These are phyloP conservation scores for Patella ulyssiponensis DNA, from an alignment of 2,888 invertebrate genomes.

Conservation along the genomic window DNA sequence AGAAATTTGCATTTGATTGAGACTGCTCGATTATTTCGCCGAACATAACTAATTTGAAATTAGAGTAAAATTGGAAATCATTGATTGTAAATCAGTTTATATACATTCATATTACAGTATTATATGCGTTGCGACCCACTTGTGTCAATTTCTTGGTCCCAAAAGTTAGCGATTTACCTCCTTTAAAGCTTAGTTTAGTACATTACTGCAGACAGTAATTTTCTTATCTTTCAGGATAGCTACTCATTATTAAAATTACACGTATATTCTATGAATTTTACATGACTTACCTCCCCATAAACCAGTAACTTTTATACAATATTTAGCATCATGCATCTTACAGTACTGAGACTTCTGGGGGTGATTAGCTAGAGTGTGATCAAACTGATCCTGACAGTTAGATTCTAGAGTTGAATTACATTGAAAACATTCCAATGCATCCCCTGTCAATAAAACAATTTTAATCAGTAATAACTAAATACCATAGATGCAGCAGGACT, in stretches of 20 bases:
- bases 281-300: conserved; percentile 76
- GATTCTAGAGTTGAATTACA: conserved; percentile 84
- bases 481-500: too few relatives aligned
- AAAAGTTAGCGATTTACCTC: too few relatives aligned
- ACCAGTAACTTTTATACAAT: conserved; percentile 90
- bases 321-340: conserved; percentile 84
- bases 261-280: background rate
- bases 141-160: too few relatives aligned
- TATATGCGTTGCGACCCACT: too few relatives aligned
- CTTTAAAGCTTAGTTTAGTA: background rate
- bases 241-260: background rate
- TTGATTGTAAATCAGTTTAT: too few relatives aligned
- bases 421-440: conserved; percentile 84
- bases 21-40: too few relatives aligned
- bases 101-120: too few relatives aligned
- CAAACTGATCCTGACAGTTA: conserved; percentile 75
- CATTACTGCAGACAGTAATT: background rate
- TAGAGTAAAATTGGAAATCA: too few relatives aligned
- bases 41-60: too few relatives aligned
- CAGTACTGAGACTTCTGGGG: conserved; percentile 77
- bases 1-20: too few relatives aligned
- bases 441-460: conserved; percentile 42
- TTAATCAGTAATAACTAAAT: background rate
- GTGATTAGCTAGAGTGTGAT: conserved; percentile 76
- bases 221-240: background rate